Conservation (phyloP, 2,888 invertebrate species). For the Athrips mouffetella region DNA sequence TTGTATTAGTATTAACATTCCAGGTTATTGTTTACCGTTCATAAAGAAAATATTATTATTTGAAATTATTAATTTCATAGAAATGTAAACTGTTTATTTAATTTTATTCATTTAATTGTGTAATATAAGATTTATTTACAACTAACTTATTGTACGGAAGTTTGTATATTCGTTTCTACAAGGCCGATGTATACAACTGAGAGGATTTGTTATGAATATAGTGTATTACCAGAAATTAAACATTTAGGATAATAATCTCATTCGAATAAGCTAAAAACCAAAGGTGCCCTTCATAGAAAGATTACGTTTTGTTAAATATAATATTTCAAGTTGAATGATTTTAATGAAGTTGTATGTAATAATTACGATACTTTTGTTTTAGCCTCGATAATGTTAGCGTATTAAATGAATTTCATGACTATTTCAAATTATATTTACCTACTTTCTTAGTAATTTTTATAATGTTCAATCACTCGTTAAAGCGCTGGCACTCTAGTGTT, state of each 20-base stretch:
- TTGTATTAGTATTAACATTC: constrained; percentile 74
- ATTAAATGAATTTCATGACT: constrained; percentile 73
- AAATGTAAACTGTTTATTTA: constrained; percentile 65
- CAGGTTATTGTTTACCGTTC: constrained; percentile 70
- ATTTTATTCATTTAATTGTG: constrained; percentile 65
- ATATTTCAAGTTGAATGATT: constrained; percentile 77
- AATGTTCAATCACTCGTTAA: constrained; percentile 75
- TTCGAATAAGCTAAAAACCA: constrained; percentile 88
- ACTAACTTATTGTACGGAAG: constrained; percentile 64
- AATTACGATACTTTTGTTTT: constrained; percentile 72
- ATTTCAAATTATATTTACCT: constrained; percentile 78
- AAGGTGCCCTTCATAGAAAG: constrained; percentile 88
- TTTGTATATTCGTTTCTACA: constrained; percentile 68
- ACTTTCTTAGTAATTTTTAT: constrained; percentile 75
- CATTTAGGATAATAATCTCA: constrained; percentile 77
- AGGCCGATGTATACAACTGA: constrained; percentile 67
- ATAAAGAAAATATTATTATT: constrained; percentile 59
- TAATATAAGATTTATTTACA: constrained; percentile 77
- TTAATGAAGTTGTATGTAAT: constrained; percentile 74
- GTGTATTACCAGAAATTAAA: constrained; percentile 73
- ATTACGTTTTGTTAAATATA: constrained; percentile 77
- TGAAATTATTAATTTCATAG: constrained; percentile 58
- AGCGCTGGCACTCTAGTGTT: constrained; percentile 77
- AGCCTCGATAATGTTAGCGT: constrained; percentile 73
- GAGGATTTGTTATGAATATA: constrained; percentile 72